Conservation (phyloP, 2,797 vertebrate species). For the Chiloscyllium punctatum region DNA sequence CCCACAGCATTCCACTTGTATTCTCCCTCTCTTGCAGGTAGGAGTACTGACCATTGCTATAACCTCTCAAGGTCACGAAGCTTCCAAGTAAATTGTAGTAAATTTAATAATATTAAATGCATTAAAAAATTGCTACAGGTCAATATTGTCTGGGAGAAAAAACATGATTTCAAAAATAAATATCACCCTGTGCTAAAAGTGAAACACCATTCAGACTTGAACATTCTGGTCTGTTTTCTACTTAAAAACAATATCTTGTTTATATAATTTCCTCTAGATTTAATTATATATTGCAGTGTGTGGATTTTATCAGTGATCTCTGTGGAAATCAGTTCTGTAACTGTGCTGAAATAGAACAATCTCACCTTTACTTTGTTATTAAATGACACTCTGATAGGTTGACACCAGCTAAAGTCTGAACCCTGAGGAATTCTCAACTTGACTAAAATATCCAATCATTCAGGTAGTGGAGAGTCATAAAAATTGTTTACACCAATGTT, state of each 20-base stretch:
- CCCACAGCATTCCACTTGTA: too few species aligned
- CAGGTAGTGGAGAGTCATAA: neutral
- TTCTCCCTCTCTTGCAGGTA: too few species aligned
- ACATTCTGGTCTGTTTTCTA: neutral
- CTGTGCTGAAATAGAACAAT: neutral
- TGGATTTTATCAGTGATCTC: neutral
- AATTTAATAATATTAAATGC: neutral
- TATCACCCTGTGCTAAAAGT: neutral
- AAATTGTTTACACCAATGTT: neutral
- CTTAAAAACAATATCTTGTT: neutral
- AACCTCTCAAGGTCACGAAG: too few species aligned
- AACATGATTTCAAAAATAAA: neutral
- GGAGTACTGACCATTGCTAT: too few species aligned
- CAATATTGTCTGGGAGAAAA: too few species aligned
- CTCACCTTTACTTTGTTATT: neutral
- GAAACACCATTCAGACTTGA: neutral
- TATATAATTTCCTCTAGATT: neutral
- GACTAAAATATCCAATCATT: neutral
- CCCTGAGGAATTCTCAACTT: neutral
- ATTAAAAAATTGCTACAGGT: neutral
- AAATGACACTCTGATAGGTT: neutral
- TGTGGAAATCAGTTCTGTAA: neutral
- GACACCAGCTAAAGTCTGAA: neutral
- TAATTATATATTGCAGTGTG: neutral
- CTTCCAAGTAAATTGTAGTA: neutral